Base-by-base conservation (phyloP, 2,113 vertebrate species). In the Phaethornis superciliosus region DNA sequence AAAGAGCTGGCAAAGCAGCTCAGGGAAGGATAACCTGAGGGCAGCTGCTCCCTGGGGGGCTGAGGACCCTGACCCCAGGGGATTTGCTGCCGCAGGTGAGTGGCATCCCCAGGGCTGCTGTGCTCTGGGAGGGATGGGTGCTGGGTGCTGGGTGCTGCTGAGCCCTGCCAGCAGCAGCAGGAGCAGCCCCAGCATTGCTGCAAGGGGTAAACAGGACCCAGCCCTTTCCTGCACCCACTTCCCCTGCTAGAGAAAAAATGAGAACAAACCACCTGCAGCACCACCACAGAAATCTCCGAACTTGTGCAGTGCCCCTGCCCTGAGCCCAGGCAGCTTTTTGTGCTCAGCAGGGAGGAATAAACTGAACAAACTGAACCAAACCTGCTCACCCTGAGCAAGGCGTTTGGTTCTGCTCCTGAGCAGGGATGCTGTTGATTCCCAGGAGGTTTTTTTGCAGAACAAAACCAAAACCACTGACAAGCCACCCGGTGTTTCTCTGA, bases 191-290 rank as follows among this genome's bases (percentile, higher is more conserved):
- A 10, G 27, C 60, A 14, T 51, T 4, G 1, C 44, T 10, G 18
- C 54, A 5, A 23, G 40, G 1, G 35, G 2, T 3, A 18, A 10
- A 12, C 13, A 4, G 32, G 2, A 21, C 49, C 62, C 37, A 15
- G 9, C 32, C 26, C 71, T 54, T 23, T 4, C 59, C 71, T 28
- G 21, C 5, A 12, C 42, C 27, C 10, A 0, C 8, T 13, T 17
- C 10, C 20, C 64, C 30, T 59, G 69, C 62, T 54, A 40, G 6
- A 49, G 33, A 20, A 9, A 17, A 3, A n/a, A 17, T 15, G 5
- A 49, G 30, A 24, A 8, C 14, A 3, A n/a, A 22, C 15, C 47
- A 22, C 15, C 54, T 9, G 26, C 4, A 27, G n/a, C 19, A 47
- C 27, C 74, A 17, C 32, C 58, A 3, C 3, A 1, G 54, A 46